These are phyloP conservation scores for Carapus acus DNA, from an alignment of 2,797 vertebrate genomes.

Conservation along the genomic window DNA sequence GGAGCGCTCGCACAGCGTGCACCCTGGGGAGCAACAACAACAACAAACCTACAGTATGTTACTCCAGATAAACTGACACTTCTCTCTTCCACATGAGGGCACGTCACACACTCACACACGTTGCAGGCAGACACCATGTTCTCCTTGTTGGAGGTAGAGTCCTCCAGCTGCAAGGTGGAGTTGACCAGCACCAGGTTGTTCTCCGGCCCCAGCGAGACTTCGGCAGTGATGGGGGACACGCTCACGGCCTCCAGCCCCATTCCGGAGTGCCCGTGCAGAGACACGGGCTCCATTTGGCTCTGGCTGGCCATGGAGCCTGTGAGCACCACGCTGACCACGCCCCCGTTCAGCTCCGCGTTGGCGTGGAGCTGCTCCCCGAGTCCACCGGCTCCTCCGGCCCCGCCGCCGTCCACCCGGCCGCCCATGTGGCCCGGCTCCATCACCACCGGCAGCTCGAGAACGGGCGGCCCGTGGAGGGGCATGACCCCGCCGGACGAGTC, in stretches of 20 bases:
- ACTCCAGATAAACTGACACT: neutral
- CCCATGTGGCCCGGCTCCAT: slow-evolving; percentile 90
- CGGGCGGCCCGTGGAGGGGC: slow-evolving; percentile 80
- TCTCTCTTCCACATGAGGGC: neutral
- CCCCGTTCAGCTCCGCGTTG: slow-evolving; percentile 81
- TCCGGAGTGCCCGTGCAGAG: slow-evolving; percentile 86
- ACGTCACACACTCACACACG: slow-evolving; percentile 81
- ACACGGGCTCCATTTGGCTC: slow-evolving; percentile 79
- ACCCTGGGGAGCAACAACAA: slow-evolving; percentile 77
- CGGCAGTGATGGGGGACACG: slow-evolving; percentile 88
- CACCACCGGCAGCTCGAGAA: slow-evolving; percentile 90
- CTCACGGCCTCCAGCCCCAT: slow-evolving; percentile 90
- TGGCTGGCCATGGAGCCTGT: slow-evolving; percentile 82
- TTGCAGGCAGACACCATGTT: slow-evolving; percentile 90
- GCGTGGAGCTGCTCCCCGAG: slow-evolving; percentile 71
- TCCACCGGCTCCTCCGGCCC: slow-evolving; percentile 55
- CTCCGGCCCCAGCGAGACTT: slow-evolving; percentile 89
- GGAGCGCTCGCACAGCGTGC: slow-evolving; percentile 92
- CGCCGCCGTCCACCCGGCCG: slow-evolving; percentile 66
- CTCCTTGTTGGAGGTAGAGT: slow-evolving; percentile 93
- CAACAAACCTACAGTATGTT: too few species aligned
- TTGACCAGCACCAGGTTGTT: slow-evolving; percentile 92
- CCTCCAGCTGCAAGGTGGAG: slow-evolving; percentile 87
- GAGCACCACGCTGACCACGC: slow-evolving; percentile 90
- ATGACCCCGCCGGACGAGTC: slow-evolving; percentile 84